Conservation (phyloP, 2,888 invertebrate genomes). For the Macrophya annulata region DNA sequence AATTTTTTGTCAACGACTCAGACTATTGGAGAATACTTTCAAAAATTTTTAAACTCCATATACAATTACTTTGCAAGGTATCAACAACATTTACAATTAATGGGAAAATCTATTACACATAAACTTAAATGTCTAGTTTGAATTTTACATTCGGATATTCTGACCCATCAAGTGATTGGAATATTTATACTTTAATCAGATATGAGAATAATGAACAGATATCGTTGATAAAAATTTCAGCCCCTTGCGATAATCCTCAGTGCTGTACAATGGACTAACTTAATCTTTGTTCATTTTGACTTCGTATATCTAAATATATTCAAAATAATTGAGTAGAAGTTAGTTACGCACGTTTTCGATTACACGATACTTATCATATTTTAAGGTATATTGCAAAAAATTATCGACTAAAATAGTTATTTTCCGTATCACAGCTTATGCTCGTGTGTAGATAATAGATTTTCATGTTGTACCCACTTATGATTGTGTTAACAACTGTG, state of each 20-base stretch:
- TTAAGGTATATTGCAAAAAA: neutral
- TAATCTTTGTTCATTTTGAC: neutral
- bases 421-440: neutral
- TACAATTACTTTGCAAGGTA: neutral
- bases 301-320: neutral
- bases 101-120: too few relatives aligned
- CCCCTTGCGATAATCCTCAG: neutral
- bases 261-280: neutral
- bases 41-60: neutral
- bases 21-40: neutral
- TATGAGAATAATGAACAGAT: neutral
- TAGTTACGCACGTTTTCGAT: neutral
- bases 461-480: neutral
- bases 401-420: neutral
- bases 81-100: too few relatives aligned
- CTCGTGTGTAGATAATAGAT: too few relatives aligned
- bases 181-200: neutral
- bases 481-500: neutral
- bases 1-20: neutral
- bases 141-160: too few relatives aligned
- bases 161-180: neutral
- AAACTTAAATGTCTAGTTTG: too few relatives aligned
- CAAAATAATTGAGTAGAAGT: neutral
- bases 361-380: neutral
- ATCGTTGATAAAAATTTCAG: neutral